Conservation (phyloP, 2,797 vertebrate genomes). For the Pipistrellus pipistrellus region DNA sequence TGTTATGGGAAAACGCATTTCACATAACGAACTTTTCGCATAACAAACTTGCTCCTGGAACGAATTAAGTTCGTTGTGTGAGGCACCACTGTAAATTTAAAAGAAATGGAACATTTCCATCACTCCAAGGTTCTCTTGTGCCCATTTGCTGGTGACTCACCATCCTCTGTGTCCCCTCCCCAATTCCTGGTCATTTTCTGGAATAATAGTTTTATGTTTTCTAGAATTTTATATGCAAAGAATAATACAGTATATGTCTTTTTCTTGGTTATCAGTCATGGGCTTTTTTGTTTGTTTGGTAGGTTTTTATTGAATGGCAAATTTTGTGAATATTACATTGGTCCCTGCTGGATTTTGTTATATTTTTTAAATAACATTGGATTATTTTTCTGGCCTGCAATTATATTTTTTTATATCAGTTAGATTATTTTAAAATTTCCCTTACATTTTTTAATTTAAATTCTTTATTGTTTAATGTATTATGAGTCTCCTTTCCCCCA, state of each 20-base stretch:
- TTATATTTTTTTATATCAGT: background rate
- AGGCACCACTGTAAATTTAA: too few species aligned
- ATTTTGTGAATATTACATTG: background rate
- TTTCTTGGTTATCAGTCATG: background rate
- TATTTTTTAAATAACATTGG: constrained; percentile 9
- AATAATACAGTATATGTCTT: background rate
- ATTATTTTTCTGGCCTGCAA: background rate
- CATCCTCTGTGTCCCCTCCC: background rate
- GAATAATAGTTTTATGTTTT: background rate
- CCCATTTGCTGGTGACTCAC: background rate
- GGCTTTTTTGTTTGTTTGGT: background rate
- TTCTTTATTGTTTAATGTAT: too few species aligned
- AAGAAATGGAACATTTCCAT: too few species aligned
- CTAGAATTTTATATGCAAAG: background rate
- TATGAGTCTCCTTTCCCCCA: too few species aligned
- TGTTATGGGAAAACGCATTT: too few species aligned
- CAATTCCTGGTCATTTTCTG: background rate
- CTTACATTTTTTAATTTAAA: background rate
- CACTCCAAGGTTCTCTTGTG: background rate
- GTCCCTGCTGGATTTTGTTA: constrained; percentile 20
- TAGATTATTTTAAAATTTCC: background rate
- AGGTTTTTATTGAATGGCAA: background rate
- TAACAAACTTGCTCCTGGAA: too few species aligned
- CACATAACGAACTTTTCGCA: too few species aligned
- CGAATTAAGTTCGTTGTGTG: too few species aligned